A percentile compares a stretch with the other conserved stretches of the same genome.
phyloP scores from a whole-genome alignment of 2,888 invertebrate species.

The Xestia xanthographa region DNA sequence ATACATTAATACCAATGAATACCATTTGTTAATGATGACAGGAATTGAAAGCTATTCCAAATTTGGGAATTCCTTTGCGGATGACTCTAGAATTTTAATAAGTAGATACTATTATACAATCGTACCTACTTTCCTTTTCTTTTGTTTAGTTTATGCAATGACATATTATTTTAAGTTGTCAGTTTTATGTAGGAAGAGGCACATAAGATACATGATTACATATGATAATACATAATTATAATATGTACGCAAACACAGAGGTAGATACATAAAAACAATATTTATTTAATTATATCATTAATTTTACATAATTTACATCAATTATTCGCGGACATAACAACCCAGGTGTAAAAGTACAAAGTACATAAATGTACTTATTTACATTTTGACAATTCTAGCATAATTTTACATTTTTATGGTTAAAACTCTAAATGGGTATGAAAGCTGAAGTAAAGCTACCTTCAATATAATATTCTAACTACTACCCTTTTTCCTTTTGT shows the following conservation, averaged over 20 bases:
- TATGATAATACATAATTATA: background rate
- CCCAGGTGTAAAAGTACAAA: background rate
- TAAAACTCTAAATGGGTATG: background rate
- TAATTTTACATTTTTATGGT: background rate
- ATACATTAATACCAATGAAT: too few species aligned
- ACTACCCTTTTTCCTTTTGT: background rate
- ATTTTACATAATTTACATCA: slow-evolving; percentile 16
- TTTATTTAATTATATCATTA: slow-evolving; percentile 15
- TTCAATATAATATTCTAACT: background rate
- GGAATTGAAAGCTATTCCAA: slow-evolving; percentile 37
- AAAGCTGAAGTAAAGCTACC: background rate
- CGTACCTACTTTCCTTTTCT: slow-evolving; percentile 48
- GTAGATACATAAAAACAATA: slow-evolving; percentile 4
- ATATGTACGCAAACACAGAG: slow-evolving; percentile 1
- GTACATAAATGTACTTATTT: background rate
- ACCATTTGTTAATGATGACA: slow-evolving; percentile 35
- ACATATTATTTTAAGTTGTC: slow-evolving; percentile 14
- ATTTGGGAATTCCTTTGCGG: slow-evolving; percentile 40
- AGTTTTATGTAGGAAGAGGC: background rate
- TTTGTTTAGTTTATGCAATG: slow-evolving; percentile 37
- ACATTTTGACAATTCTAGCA: background rate
- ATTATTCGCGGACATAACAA: slow-evolving; percentile 9
- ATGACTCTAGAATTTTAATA: slow-evolving; percentile 48
- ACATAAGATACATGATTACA: background rate
- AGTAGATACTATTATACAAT: slow-evolving; percentile 38